These are phyloP conservation scores for Bimastos eiseni DNA, from an alignment of 2,888 invertebrate genomes.

Conservation along the genomic window DNA sequence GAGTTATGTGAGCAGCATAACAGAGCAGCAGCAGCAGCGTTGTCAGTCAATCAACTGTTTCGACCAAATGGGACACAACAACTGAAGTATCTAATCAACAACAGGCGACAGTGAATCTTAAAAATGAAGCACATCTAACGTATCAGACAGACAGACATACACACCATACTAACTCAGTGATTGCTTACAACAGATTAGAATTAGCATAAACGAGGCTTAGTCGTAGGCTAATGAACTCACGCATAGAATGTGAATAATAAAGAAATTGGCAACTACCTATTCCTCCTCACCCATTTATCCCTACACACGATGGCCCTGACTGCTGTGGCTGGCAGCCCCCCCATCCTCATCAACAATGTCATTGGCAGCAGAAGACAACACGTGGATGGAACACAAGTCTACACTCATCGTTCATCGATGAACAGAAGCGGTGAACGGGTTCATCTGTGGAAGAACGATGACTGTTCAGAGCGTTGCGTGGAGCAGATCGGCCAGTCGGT, in stretches of 20 bases:
- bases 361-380: background rate
- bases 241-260: background rate
- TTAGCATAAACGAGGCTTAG: background rate
- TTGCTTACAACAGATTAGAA: background rate
- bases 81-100: background rate
- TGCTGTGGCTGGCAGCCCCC: too few relatives aligned
- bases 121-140: background rate
- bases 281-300: background rate
- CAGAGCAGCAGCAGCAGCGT: too few relatives aligned
- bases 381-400: background rate
- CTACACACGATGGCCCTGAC: too few relatives aligned
- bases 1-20: background rate
- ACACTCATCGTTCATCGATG: background rate
- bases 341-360: too few relatives aligned
- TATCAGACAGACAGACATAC: background rate
- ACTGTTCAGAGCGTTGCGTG: slow-evolving; percentile 19
- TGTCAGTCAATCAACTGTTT: background rate
- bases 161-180: background rate
- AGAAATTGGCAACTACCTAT: background rate
- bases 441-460: background rate
- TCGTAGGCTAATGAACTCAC: background rate
- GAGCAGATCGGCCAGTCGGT: slow-evolving; percentile 38
- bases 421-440: background rate
- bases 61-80: too few relatives aligned
- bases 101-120: background rate